Conservation (phyloP, 2,888 invertebrate genomes). For the Lepidocyrtinus sp. region DNA sequence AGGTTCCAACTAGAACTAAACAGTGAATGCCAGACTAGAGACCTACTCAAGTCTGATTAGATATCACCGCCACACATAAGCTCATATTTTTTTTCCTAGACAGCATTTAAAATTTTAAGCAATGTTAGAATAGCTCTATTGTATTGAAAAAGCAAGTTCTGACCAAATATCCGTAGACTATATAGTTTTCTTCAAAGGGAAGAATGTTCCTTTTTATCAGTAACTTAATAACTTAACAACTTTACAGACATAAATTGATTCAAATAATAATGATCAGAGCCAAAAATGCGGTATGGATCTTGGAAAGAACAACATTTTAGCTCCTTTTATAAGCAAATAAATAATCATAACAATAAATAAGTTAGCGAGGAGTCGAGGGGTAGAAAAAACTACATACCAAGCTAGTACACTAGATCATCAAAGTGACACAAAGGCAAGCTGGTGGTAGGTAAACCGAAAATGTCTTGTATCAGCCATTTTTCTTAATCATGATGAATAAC, state of each 20-base stretch:
- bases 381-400: neutral
- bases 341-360: conserved; percentile 20
- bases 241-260: conserved; percentile 14
- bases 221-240: conserved; percentile 9
- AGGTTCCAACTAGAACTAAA: too few species aligned
- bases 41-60: too few species aligned
- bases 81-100: too few species aligned
- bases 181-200: neutral
- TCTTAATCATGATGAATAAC: conserved; percentile 20
- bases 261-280: conserved; percentile 11
- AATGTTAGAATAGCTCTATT: too few species aligned
- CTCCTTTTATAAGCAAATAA: conserved; percentile 21
- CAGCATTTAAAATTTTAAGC: too few species aligned
- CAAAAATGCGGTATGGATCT: neutral
- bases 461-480: neutral
- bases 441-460: neutral
- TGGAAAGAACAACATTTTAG: conserved; percentile 19
- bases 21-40: too few species aligned
- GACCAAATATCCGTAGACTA: too few species aligned
- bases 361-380: neutral
- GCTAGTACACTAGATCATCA: neutral
- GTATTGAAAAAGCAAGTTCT: too few species aligned
- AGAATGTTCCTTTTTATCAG: neutral
- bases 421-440: conserved; percentile 14
- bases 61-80: too few species aligned